phyloP scores from a whole-genome alignment of 2,797 vertebrate species.

The Erpetoichthys calabaricus region DNA sequence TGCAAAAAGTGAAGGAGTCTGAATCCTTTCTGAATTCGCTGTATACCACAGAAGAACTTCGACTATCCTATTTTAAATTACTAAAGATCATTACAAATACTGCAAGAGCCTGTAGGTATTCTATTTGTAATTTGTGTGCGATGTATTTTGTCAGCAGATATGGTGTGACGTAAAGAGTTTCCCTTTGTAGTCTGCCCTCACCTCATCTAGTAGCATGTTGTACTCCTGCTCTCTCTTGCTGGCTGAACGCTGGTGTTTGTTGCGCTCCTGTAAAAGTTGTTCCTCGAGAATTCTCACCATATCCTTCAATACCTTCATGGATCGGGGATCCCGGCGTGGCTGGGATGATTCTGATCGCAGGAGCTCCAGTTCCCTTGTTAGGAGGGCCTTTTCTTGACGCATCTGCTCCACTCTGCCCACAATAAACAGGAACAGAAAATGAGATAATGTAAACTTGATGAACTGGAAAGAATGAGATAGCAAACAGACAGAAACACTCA shows the following conservation, averaged over 20 bases:
- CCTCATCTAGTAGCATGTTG: conserved; percentile 63
- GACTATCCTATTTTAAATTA: no score
- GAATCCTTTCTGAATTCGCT: no score
- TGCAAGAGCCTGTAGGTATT: no score
- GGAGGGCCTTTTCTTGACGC: conserved; percentile 60
- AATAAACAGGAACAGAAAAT: background rate
- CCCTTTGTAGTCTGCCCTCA: conserved; percentile 17
- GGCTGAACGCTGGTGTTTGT: conserved; percentile 47
- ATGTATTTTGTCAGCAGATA: no score
- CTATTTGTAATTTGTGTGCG: no score
- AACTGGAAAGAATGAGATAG: no score
- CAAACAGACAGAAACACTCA: background rate
- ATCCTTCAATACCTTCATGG: conserved; percentile 48
- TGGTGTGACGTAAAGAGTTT: no score
- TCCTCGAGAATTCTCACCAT: conserved; percentile 59
- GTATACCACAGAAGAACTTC: no score
- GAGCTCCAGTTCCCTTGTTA: conserved; percentile 50
- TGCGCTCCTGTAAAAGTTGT: conserved; percentile 66
- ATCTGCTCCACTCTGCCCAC: conserved; percentile 48
- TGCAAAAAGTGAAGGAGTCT: no score
- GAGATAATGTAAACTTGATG: background rate
- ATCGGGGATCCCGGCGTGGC: conserved; percentile 30
- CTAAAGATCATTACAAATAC: no score
- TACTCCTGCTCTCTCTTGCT: conserved; percentile 66
- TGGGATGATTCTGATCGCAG: conserved; percentile 39